Percentiles rank a stretch among this genome's conserved stretches.
Conservation (phyloP, 2,113 vertebrate species). For the Crocuta crocuta region DNA sequence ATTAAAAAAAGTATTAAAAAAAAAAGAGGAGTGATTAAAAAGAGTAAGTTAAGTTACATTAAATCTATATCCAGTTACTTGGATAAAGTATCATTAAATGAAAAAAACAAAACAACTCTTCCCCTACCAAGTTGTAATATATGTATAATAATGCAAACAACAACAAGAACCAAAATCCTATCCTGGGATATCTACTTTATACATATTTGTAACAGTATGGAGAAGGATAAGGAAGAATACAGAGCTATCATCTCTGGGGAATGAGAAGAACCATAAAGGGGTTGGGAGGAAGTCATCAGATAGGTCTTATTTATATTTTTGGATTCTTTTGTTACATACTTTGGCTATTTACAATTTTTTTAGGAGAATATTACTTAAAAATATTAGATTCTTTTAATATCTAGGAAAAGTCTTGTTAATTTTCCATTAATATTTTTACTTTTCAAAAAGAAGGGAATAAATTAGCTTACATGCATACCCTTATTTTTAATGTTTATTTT, state of each 20-base stretch:
- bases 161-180: not conserved
- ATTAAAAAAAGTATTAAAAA: too few relatives aligned
- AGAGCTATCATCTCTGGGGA: not conserved
- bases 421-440: not conserved
- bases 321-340: not conserved
- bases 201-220: not conserved
- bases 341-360: not conserved
- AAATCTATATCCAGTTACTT: slow-evolving; percentile 1
- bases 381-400: slow-evolving; percentile 1
- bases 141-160: not conserved
- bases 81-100: not conserved
- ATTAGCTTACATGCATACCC: not conserved
- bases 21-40: too few relatives aligned
- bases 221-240: not conserved
- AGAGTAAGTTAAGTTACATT: not conserved
- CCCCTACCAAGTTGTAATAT: not conserved
- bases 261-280: not conserved
- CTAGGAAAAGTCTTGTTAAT: not conserved
- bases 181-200: not conserved
- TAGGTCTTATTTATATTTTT: not conserved
- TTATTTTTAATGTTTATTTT: not conserved
- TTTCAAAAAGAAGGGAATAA: not conserved
- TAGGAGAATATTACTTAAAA: slow-evolving; percentile 8
- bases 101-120: not conserved
- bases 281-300: not conserved